Percentiles rank a stretch among this genome's conserved stretches.
These are phyloP conservation scores for Dunckerocampus dactyliophorus DNA, from an alignment of 2,113 vertebrate species.

Conservation along the genomic window DNA sequence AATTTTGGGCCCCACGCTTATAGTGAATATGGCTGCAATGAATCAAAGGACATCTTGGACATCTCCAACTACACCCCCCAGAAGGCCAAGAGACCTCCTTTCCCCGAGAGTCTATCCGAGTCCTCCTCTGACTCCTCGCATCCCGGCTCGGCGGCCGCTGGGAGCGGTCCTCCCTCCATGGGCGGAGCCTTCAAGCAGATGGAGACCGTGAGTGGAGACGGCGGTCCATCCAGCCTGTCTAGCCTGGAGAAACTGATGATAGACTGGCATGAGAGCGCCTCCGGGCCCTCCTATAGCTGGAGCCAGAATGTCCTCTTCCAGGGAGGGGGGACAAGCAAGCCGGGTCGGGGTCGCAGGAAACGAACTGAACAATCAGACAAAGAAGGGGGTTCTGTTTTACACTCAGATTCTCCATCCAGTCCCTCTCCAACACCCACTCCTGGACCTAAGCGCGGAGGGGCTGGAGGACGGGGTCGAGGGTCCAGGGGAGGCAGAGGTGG, in stretches of 20 bases:
- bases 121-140: slow-evolving; percentile 96
- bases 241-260: slow-evolving; percentile 98
- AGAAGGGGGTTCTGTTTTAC: slow-evolving; percentile 78
- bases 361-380: slow-evolving; percentile 83
- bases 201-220: slow-evolving; percentile 77
- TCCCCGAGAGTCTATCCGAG: slow-evolving; percentile 88
- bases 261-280: slow-evolving; percentile 95
- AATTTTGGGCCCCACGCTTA: slow-evolving; percentile 83
- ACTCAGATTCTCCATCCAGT: slow-evolving; percentile 83
- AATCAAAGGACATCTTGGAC: slow-evolving; percentile 97
- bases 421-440: slow-evolving; percentile 78
- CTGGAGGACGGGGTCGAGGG: slow-evolving; percentile 84
- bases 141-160: slow-evolving; percentile 73
- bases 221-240: slow-evolving; percentile 92
- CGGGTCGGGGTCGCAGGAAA: slow-evolving; percentile 90
- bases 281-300: slow-evolving; percentile 94
- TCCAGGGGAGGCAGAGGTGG: slow-evolving; percentile 77
- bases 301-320: slow-evolving; percentile 98
- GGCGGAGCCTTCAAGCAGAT: slow-evolving; percentile 75
- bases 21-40: slow-evolving; percentile 87
- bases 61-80: slow-evolving; percentile 99
- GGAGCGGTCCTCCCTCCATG: slow-evolving; percentile 49
- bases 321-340: slow-evolving; percentile 81
- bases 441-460: slow-evolving; percentile 84
- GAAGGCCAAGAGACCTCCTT: slow-evolving; percentile 91